These are phyloP conservation scores for Holacanthella duospinosa DNA, from an alignment of 2,888 invertebrate genomes.

Conservation along the genomic window DNA sequence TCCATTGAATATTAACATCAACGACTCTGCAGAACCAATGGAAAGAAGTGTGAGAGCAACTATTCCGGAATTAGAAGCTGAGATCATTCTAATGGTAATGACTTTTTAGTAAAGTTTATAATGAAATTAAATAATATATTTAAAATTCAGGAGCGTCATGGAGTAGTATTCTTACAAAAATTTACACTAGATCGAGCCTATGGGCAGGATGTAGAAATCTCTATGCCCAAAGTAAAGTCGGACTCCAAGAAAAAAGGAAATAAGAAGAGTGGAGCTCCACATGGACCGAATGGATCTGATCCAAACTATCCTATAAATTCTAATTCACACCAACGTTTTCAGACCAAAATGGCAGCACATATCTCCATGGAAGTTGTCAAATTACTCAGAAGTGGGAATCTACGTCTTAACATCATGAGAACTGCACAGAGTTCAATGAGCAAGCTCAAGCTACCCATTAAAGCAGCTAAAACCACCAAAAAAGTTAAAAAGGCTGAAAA, in stretches of 20 bases:
- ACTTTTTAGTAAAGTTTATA: not conserved
- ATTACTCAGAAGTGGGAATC: conserved; percentile 33
- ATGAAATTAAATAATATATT: conserved; percentile 8
- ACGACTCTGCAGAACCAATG: conserved; percentile 35
- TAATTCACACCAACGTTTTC: conserved; percentile 26
- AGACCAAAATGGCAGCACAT: conserved; percentile 37
- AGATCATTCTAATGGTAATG: conserved; percentile 34
- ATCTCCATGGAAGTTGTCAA: conserved; percentile 38
- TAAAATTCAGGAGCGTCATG: conserved; percentile 34
- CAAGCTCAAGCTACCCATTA: conserved; percentile 36
- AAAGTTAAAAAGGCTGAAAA: conserved; percentile 22
- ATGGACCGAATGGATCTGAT: conserved; percentile 9
- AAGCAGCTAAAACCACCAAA: conserved; percentile 27
- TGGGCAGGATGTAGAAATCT: conserved; percentile 37
- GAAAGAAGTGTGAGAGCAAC: conserved; percentile 36
- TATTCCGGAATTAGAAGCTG: conserved; percentile 37
- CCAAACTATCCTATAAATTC: conserved; percentile 26
- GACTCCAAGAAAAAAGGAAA: conserved; percentile 24
- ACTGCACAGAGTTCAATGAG: conserved; percentile 36
- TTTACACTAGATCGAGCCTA: conserved; percentile 36
- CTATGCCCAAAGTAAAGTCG: conserved; percentile 34
- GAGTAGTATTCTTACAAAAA: conserved; percentile 36
- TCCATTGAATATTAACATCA: conserved; percentile 32
- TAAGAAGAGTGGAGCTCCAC: conserved; percentile 10
- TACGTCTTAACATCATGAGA: conserved; percentile 35